These are phyloP conservation scores for Sinocyclocheilus grahami DNA, from an alignment of 2,113 vertebrate genomes.

Conservation along the genomic window DNA sequence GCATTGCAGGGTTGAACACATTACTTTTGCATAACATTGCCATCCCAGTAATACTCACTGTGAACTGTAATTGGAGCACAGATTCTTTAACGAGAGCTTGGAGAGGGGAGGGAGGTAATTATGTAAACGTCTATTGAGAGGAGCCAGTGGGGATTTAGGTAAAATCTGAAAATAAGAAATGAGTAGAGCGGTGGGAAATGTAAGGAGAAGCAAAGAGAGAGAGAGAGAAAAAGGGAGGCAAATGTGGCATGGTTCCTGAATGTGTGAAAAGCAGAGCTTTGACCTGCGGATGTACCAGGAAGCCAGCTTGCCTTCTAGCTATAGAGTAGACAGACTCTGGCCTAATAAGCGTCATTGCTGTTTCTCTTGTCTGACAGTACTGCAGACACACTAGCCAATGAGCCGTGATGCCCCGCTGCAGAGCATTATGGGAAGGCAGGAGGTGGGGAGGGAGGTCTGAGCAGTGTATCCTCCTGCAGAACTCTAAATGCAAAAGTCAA, in stretches of 20 bases:
- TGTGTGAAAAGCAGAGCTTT: slow-evolving; percentile 5
- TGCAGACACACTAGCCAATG: slow-evolving; percentile 60
- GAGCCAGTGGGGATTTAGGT: slow-evolving; percentile 27
- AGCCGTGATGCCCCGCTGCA: slow-evolving; percentile 63
- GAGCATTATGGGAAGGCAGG: slow-evolving; percentile 55
- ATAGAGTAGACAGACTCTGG: slow-evolving; percentile 55
- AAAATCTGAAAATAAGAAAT: slow-evolving; percentile 25
- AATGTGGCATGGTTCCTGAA: slow-evolving; percentile 1
- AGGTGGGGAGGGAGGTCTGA: not conserved
- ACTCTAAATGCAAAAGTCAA: not conserved
- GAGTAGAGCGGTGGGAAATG: not conserved
- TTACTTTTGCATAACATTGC: slow-evolving; percentile 19
- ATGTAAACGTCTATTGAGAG: slow-evolving; percentile 29
- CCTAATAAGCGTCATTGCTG: slow-evolving; percentile 11
- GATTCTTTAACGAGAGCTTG: not conserved
- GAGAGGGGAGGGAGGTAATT: not conserved
- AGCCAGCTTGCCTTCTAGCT: not conserved
- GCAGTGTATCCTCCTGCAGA: not conserved
- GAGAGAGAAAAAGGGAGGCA: not conserved
- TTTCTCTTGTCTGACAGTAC: slow-evolving; percentile 53
- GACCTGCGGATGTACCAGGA: not conserved
- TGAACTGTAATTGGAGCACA: slow-evolving; percentile 38
- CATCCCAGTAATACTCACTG: slow-evolving; percentile 9
- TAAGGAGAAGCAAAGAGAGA: not conserved
- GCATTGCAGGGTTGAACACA: slow-evolving; percentile 14